phyloP scores from a whole-genome alignment of 2,888 invertebrate genomes.

The Atethmia centrago region DNA sequence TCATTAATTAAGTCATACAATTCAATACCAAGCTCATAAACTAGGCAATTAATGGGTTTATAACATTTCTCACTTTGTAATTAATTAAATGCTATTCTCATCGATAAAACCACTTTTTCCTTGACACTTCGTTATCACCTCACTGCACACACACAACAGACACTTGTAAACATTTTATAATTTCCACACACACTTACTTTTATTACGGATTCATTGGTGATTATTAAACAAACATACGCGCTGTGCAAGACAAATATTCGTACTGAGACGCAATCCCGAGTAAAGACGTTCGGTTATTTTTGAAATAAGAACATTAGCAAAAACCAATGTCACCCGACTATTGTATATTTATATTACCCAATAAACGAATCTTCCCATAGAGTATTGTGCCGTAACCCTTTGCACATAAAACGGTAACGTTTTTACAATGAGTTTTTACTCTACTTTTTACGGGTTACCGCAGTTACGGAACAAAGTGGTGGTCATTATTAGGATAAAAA shows the following conservation, averaged over 20 bases:
- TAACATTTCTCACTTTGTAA: conserved; percentile 14
- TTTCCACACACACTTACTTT: conserved; percentile 24
- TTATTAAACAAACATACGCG: conserved; percentile 67
- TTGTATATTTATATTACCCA: conserved; percentile 85
- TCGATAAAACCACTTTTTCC: conserved; percentile 39
- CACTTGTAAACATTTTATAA: conserved; percentile 11
- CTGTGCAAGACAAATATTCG: conserved; percentile 78
- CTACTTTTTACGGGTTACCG: conserved; percentile 85
- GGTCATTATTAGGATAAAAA: conserved; percentile 73
- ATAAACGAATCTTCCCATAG: conserved; percentile 81
- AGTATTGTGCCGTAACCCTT: conserved; percentile 83
- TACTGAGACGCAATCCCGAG: conserved; percentile 81
- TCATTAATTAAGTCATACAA: conserved; percentile 7
- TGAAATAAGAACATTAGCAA: conserved; percentile 81
- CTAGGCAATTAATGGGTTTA: conserved; percentile 28
- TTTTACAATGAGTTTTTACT: conserved; percentile 84
- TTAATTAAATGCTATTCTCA: conserved; percentile 42
- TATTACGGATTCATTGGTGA: conserved; percentile 46
- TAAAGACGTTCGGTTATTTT: conserved; percentile 79
- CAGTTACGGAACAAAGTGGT: conserved; percentile 84
- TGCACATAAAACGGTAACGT: conserved; percentile 74
- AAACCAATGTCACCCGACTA: conserved; percentile 80
- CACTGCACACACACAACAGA: conserved; percentile 16
- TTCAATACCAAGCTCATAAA: conserved; percentile 41
- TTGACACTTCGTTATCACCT: conserved; percentile 41